phyloP scores from a whole-genome alignment of 2,888 invertebrate species.

The Lacanobia wlatinum region DNA sequence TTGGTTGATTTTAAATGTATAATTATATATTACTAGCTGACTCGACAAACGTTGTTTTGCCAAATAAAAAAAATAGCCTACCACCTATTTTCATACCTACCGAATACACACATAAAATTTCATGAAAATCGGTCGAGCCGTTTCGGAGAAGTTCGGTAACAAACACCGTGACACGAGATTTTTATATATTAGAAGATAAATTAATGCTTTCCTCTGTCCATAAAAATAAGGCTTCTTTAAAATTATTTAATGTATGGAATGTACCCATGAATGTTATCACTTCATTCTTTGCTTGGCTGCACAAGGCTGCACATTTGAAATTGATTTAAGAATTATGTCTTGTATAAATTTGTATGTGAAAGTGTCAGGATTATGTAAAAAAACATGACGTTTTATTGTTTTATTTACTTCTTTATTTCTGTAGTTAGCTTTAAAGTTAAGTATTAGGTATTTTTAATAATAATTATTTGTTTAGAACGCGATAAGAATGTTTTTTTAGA shows the following conservation, averaged over 20 bases:
- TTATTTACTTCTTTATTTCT: constrained; percentile 25
- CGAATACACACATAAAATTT: no score
- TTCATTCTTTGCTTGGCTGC: constrained; percentile 25
- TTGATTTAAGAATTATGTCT: constrained; percentile 14
- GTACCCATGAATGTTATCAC: constrained; percentile 6
- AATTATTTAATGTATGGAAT: background rate
- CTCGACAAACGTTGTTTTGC: no score
- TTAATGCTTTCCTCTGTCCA: background rate
- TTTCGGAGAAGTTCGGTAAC: no score
- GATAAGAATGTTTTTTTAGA: background rate
- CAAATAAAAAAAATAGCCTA: no score
- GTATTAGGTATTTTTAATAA: constrained; percentile 8
- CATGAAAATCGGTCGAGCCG: no score
- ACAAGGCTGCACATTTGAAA: constrained; percentile 24
- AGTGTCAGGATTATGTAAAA: background rate
- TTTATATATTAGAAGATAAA: no score
- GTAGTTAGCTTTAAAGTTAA: constrained; percentile 39
- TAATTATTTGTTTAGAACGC: no score
- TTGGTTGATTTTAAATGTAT: no score
- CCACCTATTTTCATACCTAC: no score
- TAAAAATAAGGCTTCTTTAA: background rate
- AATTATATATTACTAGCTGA: no score
- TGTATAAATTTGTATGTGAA: background rate
- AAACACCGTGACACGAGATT: no score
- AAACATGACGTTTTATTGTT: constrained; percentile 38